Evolutionary conservation across 2,113 vertebrate species (phyloP).

Genomic region (Triplophysa rosa): DNA sequence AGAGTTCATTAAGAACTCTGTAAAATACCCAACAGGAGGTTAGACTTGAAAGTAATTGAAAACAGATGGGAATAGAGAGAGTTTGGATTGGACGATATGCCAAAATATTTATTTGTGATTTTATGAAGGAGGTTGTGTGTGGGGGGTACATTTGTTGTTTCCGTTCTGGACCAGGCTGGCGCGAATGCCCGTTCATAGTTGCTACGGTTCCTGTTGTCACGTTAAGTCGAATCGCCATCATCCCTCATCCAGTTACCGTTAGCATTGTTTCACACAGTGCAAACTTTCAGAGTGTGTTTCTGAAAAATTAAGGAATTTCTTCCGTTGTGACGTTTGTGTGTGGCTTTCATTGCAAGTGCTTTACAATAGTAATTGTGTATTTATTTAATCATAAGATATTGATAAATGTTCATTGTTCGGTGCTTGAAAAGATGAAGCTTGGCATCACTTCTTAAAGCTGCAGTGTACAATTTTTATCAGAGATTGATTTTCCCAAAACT

Average conservation of each 20-base stretch:
- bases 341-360: conserved; percentile 17
- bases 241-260: conserved; percentile 68
- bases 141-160: conserved; percentile 67
- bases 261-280: conserved; percentile 50
- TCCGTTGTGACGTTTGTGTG: conserved; percentile 26
- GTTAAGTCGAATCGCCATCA: conserved; percentile 63
- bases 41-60: conserved; percentile 18
- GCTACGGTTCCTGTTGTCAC: conserved; percentile 80
- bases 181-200: conserved; percentile 80
- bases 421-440: not conserved
- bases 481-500: too few relatives aligned
- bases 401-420: not conserved
- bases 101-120: not conserved
- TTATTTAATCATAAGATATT: not conserved
- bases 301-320: conserved; percentile 17
- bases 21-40: conserved; percentile 11
- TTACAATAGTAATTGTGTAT: conserved; percentile 9
- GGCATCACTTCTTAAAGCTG: not conserved
- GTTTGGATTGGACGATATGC: not conserved
- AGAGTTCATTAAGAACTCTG: conserved; percentile 43
- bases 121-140: not conserved
- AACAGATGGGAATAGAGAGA: not conserved
- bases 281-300: conserved; percentile 23
- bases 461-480: too few relatives aligned
- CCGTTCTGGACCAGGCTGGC: conserved; percentile 72